A percentile compares a stretch with the other conserved stretches of the same genome.
These are phyloP conservation scores for Thumatha senex DNA, from an alignment of 2,888 invertebrate species.

Conservation along the genomic window DNA sequence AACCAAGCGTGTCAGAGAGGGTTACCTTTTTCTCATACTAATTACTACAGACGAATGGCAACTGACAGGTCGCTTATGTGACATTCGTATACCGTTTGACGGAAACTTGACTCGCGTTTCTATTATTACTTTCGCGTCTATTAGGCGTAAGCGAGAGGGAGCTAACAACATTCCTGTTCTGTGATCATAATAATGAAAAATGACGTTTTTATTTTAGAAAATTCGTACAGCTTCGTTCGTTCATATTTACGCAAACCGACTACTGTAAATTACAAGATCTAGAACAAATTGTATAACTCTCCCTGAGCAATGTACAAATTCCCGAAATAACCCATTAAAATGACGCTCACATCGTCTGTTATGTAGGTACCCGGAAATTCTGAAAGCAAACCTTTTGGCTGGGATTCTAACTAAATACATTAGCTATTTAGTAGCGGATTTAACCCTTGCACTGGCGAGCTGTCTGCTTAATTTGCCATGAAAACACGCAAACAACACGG, in stretches of 20 bases:
- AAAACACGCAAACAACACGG: conserved; percentile 59
- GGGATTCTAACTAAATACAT: conserved; percentile 61
- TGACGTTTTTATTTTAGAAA: too few relatives aligned
- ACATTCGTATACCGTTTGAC: too few relatives aligned
- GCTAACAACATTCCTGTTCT: too few relatives aligned
- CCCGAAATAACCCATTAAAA: conserved; percentile 21
- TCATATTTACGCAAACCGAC: neutral
- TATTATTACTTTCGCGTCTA: too few relatives aligned
- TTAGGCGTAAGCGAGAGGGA: too few relatives aligned
- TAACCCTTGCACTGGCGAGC: conserved; percentile 44
- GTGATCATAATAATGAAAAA: too few relatives aligned
- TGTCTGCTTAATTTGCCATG: conserved; percentile 69
- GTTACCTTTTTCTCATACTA: too few relatives aligned
- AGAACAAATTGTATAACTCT: neutral
- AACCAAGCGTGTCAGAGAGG: too few relatives aligned
- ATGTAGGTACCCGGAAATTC: conserved; percentile 49
- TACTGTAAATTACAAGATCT: neutral
- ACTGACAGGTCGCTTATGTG: too few relatives aligned
- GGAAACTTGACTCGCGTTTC: too few relatives aligned
- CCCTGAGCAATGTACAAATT: conserved; percentile 8
- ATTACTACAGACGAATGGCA: too few relatives aligned
- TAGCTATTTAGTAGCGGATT: conserved; percentile 63
- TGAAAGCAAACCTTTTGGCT: conserved; percentile 59
- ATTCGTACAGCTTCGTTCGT: neutral
- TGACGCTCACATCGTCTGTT: conserved; percentile 35